Percentiles rank a stretch among this genome's conserved stretches.
phyloP scores from a whole-genome alignment of 2,888 invertebrate genomes.

The Synanthedon myopaeformis region DNA sequence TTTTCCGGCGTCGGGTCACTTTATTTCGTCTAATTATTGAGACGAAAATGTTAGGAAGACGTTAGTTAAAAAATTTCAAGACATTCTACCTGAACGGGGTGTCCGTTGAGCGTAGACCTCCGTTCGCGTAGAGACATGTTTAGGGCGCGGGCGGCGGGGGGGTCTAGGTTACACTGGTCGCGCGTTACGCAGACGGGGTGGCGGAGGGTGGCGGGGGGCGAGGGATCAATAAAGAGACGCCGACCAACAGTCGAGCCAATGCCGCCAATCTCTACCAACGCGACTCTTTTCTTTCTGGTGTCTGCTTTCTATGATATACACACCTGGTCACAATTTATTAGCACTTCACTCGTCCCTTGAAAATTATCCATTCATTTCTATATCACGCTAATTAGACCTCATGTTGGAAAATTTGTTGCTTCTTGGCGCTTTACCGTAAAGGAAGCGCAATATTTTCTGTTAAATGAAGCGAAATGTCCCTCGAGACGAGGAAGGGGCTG shows the following conservation, averaged over 20 bases:
- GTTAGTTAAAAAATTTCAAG: slow-evolving; percentile 22
- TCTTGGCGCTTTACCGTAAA: too few species aligned
- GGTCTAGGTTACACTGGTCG: slow-evolving; percentile 19
- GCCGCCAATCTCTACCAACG: too few species aligned
- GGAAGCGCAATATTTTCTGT: too few species aligned
- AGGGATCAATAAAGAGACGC: neutral
- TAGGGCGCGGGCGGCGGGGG: slow-evolving; percentile 10
- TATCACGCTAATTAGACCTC: too few species aligned
- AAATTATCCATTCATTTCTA: too few species aligned
- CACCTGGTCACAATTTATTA: too few species aligned
- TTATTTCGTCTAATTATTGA: slow-evolving; percentile 15
- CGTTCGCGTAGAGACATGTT: slow-evolving; percentile 7
- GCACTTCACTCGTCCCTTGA: too few species aligned
- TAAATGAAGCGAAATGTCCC: too few species aligned
- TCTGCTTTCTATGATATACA: too few species aligned
- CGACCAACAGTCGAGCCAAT: slow-evolving; percentile 3
- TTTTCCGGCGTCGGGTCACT: slow-evolving; percentile 1
- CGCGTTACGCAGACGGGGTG: slow-evolving; percentile 11
- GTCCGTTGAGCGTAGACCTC: slow-evolving; percentile 12
- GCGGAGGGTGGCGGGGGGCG: slow-evolving; percentile 20
- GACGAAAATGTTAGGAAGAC: slow-evolving; percentile 13
- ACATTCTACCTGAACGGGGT: slow-evolving; percentile 13
- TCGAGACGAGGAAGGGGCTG: too few species aligned
- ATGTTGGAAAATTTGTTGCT: too few species aligned
- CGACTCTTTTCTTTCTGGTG: too few species aligned